Evolutionary conservation across 2,888 invertebrate species (phyloP).

Genomic region (Caradrina kadenii): DNA sequence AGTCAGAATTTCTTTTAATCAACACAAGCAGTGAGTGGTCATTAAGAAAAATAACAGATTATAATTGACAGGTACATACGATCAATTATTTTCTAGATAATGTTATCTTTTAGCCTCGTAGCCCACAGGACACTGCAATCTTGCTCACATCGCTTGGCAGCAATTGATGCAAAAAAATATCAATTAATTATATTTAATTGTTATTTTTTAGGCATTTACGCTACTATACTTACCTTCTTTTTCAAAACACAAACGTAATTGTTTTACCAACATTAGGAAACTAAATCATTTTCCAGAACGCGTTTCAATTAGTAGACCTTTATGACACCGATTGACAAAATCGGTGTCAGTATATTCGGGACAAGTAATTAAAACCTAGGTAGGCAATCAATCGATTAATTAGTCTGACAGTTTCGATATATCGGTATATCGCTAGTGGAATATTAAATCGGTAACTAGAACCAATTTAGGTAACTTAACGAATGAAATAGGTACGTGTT

Average conservation of each 20-base stretch:
- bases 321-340: slow-evolving; percentile 8
- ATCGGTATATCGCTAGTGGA: slow-evolving; percentile 29
- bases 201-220: too few species aligned
- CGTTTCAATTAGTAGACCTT: not conserved
- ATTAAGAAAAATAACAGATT: too few species aligned
- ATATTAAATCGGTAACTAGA: slow-evolving; percentile 34
- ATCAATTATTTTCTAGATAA: too few species aligned
- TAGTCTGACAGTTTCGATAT: slow-evolving; percentile 34
- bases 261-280: not conserved
- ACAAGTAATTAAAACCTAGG: slow-evolving; percentile 48
- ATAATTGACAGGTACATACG: too few species aligned
- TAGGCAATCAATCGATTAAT: slow-evolving; percentile 50
- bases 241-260: not conserved
- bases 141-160: too few species aligned
- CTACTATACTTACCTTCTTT: too few species aligned
- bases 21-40: too few species aligned
- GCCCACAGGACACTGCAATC: too few species aligned
- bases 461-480: slow-evolving; percentile 39
- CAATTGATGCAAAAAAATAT: too few species aligned
- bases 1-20: too few species aligned
- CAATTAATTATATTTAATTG: too few species aligned
- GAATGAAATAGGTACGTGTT: slow-evolving; percentile 41
- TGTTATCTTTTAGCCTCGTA: too few species aligned
- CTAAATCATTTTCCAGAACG: not conserved
- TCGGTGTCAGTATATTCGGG: slow-evolving; percentile 33